These are phyloP conservation scores for Deilephila porcellus DNA, from an alignment of 2,888 invertebrate species.

Conservation along the genomic window DNA sequence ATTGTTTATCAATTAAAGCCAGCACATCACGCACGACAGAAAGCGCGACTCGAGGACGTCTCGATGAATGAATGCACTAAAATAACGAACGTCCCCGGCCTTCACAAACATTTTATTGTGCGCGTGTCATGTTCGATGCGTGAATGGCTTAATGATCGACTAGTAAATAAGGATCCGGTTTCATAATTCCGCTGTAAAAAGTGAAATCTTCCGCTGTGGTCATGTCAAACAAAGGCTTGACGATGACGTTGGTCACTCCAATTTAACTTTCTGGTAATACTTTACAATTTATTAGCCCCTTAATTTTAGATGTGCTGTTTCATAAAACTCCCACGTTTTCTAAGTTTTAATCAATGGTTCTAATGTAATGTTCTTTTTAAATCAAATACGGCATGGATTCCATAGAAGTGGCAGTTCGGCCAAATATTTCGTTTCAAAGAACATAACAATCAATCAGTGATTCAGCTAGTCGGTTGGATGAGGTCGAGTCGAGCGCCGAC, in stretches of 20 bases:
- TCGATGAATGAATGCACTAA: conserved; percentile 74
- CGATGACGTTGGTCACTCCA: not conserved
- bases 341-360: not conserved
- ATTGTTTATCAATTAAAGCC: conserved; percentile 20
- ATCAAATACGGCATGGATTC: conserved; percentile 18
- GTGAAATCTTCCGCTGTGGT: not conserved
- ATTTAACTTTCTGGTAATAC: not conserved
- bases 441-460: conserved; percentile 72
- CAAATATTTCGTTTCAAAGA: conserved; percentile 58
- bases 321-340: not conserved
- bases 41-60: conserved; percentile 59
- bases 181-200: not conserved
- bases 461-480: conserved; percentile 61
- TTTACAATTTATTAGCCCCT: not conserved
- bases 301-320: not conserved
- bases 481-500: conserved; percentile 56
- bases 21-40: conserved; percentile 56
- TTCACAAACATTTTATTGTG: conserved; percentile 55
- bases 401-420: conserved; percentile 52
- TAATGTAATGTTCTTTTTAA: not conserved
- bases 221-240: not conserved
- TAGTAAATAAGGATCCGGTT: conserved; percentile 17
- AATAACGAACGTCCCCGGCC: conserved; percentile 74
- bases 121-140: conserved; percentile 47
- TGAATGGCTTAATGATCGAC: conserved; percentile 35